Base-by-base conservation (phyloP, 35 echinoderm and acorn worm genomes). In the Strongylocentrotus purpuratus region DNA sequence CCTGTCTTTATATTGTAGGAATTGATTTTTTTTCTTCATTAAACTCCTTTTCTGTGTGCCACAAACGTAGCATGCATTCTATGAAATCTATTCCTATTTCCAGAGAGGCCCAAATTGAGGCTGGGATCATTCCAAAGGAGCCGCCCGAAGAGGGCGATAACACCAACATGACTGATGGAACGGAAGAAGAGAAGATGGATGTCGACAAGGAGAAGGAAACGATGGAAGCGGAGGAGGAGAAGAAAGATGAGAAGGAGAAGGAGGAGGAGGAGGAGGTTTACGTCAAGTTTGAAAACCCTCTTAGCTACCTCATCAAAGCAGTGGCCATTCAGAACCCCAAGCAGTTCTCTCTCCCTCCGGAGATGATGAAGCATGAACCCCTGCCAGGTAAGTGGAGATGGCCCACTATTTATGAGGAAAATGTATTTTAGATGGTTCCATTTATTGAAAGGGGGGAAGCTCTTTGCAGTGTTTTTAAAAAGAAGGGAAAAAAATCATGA, bases 301-400 rank as follows among this genome's bases (percentile, higher is more conserved):
- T 99, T 85, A 52, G 96, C 46, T 97, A 97, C 95, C 85, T 99
- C 15, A 94, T 99, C 61, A 97, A 97, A 50, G 98, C 98, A 15
- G 98, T 97, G 10, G 94, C 97, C 85, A 95, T 99, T 18, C 95
- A 97, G 94, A 99, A 99, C 86, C 98, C 98, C 25, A 96, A 97
- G 32, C 97, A 99, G 94, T 99, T 99, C 94, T 93, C 95, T 41
- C 78, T 99, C 22, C 98, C 98, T 25, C 65, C 95, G 9, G 96
- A 97, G 86, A 90, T 98, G 33, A 97, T 99, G 97, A 18, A 89
- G 46, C 95, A 96, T 99, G 97, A 96, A 41, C 98, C 98, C 45
- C 95, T 99, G 50, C 98, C 98, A 97, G 98, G 98, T 99, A 97
- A 47, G 86, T 78, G 20, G 65, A n/a, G 20, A 78, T 78, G 65